Evolutionary conservation across 1,140 invertebrate species (phyloP).

Genomic region (Dermatophagoides farinae): DNA sequence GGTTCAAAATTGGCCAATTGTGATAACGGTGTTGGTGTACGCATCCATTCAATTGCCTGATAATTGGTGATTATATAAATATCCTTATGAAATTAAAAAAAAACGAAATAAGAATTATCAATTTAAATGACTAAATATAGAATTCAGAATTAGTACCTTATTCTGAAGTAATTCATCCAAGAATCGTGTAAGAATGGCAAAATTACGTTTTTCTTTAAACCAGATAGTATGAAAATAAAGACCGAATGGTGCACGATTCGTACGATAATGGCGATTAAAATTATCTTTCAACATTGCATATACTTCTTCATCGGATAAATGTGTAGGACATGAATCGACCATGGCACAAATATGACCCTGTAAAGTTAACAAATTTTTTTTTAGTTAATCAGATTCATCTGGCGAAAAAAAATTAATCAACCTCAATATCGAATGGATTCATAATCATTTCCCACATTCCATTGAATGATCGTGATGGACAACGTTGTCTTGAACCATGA

Average conservation of each 20-base stretch:
- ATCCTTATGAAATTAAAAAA: too few species aligned
- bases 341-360: slow-evolving; percentile 54
- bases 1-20: slow-evolving; percentile 77
- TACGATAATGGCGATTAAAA: slow-evolving; percentile 76
- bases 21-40: slow-evolving; percentile 59
- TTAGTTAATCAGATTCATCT: slow-evolving; percentile 46
- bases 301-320: slow-evolving; percentile 23
- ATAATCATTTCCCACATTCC: slow-evolving; percentile 90
- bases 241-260: slow-evolving; percentile 76
- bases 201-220: slow-evolving; percentile 82
- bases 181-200: slow-evolving; percentile 74
- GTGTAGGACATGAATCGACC: slow-evolving; percentile 24
- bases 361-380: slow-evolving; percentile 57
- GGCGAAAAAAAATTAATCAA: slow-evolving; percentile 80
- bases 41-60: slow-evolving; percentile 90
- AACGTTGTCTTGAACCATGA: slow-evolving; percentile 36
- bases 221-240: slow-evolving; percentile 86
- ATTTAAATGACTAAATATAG: neutral
- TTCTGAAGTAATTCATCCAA: slow-evolving; percentile 70
- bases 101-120: slow-evolving; percentile 22
- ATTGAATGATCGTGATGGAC: slow-evolving; percentile 57
- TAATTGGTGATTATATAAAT: slow-evolving; percentile 84
- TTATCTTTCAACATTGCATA: slow-evolving; percentile 25
- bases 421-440: slow-evolving; percentile 70
- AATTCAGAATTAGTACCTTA: slow-evolving; percentile 4